Conservation (phyloP, 2,888 invertebrate species). For the Xestia ashworthii region DNA sequence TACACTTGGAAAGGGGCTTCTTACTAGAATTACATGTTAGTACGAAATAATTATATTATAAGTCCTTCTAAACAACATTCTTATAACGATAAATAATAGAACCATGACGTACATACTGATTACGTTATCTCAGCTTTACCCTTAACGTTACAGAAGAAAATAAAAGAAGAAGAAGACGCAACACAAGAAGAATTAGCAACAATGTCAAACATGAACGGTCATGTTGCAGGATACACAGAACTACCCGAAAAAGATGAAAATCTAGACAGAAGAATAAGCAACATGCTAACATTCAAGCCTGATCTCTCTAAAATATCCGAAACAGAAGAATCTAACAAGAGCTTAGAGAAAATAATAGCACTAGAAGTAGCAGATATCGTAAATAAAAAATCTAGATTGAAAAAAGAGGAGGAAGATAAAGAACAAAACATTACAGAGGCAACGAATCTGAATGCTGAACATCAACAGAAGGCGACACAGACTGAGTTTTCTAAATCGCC, state of each 20-base stretch:
- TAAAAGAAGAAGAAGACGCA: conserved; percentile 79
- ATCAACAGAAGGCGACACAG: conserved; percentile 78
- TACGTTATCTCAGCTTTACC: no score
- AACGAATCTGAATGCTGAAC: conserved; percentile 71
- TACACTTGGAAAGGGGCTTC: conserved; percentile 89
- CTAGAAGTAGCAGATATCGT: conserved; percentile 82
- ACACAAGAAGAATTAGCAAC: conserved; percentile 75
- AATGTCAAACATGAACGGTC: conserved; percentile 78
- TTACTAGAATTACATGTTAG: conserved; percentile 91
- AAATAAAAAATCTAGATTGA: conserved; percentile 75
- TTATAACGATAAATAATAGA: neutral
- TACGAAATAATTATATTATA: conserved; percentile 16
- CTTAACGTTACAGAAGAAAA: conserved; percentile 85
- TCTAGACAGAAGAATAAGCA: conserved; percentile 82
- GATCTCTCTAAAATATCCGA: conserved; percentile 77
- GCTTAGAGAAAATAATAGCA: conserved; percentile 78
- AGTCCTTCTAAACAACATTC: neutral
- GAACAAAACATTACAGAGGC: conserved; percentile 68
- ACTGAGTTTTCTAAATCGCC: conserved; percentile 79
- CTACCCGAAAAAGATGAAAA: conserved; percentile 73
- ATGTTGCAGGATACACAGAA: conserved; percentile 67
- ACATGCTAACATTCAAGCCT: conserved; percentile 84
- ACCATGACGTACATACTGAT: no score
- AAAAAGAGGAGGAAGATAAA: conserved; percentile 66
- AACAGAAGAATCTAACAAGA: conserved; percentile 72